Conservation (phyloP, 2,888 invertebrate species). For the Lasioglossum pauxillum region DNA sequence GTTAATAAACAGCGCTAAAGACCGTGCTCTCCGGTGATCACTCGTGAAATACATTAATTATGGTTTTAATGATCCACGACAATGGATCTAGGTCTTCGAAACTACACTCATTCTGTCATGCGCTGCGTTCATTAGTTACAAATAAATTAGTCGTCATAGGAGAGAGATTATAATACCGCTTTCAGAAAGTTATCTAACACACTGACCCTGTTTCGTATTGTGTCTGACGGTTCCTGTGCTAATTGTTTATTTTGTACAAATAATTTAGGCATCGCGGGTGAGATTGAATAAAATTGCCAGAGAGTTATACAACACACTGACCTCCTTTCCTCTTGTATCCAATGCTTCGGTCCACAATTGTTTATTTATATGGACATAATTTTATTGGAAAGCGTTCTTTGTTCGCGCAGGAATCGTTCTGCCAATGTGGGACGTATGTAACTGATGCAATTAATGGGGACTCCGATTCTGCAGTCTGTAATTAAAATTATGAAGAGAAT, state of each 20-base stretch:
- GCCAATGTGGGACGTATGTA: neutral
- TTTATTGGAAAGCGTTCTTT: neutral
- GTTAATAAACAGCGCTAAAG: neutral
- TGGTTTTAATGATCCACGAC: neutral
- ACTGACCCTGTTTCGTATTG: constrained; percentile 6
- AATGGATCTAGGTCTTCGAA: neutral
- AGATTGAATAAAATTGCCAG: neutral
- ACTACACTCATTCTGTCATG: neutral
- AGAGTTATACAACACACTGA: neutral
- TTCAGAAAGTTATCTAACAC: constrained; percentile 9
- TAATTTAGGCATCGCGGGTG: neutral
- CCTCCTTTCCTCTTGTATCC: neutral
- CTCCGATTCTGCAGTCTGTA: neutral
- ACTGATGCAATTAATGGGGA: neutral
- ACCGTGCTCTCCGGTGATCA: neutral
- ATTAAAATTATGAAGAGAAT: neutral
- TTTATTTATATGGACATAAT: neutral
- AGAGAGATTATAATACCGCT: neutral
- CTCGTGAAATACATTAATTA: constrained; percentile 1
- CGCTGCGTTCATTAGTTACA: neutral
- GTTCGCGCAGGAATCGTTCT: neutral
- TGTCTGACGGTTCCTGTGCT: neutral
- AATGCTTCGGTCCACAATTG: neutral
- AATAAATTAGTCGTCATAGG: neutral
- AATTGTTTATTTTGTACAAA: neutral